Base-by-base conservation (phyloP, 2,113 vertebrate species). In the Pipra filicauda region DNA sequence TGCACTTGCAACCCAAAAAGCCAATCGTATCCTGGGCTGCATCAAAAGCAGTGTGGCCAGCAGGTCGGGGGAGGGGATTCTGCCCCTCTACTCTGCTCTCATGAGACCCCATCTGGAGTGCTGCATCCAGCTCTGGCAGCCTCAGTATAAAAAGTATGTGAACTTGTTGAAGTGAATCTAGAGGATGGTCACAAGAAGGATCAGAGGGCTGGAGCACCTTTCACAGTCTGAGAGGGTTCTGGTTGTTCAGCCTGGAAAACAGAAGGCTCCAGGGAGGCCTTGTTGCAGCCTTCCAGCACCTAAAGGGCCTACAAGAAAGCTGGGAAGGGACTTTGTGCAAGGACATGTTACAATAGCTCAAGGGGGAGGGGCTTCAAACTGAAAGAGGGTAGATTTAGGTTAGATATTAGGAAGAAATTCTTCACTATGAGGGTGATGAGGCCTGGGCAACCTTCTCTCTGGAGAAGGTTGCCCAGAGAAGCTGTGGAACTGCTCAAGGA, bases 61-160 rank as follows among this genome's bases (percentile, higher is more conserved):
- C 12, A 66, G 24, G 31, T 9, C 0, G 0, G 35, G 21, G 6
- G 5, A 48, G 21, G 5, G 6, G 26, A 43, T 73, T 43, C 14
- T 65, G 44, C 17, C 21, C 3, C 31, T 59, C 12, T 21, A 3
- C 26, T 67, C n/a, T 23, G 5, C 49, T 57, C n/a, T 65, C 28
- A 9, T 67, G 58, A 27, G 35, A 66, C 4, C 9, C 14, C 35
- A 58, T 0, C 26, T 11, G 17, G 1, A 72, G 26, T 4, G 11
- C 58, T 80, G 58, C 22, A 26, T 2, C 39, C 67, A 65, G 7
- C 6, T 31, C 43, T 66, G 31, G 22, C 7, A 2, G 21, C 31
- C 19, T 0, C 26, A 57, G 37, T 18, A 37, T 4, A 27, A 14
- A 13, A 41, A 43, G 31, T 11, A 18, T 5, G 1, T 27, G 11